Conservation (phyloP, 2,797 vertebrate genomes). For the Acrocephalus scirpaceus region DNA sequence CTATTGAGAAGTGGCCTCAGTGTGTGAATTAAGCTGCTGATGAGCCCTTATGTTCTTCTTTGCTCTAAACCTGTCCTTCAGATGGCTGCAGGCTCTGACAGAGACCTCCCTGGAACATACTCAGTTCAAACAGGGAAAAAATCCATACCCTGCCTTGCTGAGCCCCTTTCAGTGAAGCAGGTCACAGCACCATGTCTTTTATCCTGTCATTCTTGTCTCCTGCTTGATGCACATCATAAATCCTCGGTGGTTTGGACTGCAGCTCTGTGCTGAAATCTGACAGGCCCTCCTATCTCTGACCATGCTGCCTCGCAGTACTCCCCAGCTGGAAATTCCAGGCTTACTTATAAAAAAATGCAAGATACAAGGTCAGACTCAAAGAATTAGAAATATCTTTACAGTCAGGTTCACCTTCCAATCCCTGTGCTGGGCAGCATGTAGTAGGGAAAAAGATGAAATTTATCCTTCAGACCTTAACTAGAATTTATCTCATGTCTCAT, state of each 20-base stretch:
- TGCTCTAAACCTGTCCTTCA: not conserved
- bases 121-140: constrained; percentile 13
- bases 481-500: not conserved
- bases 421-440: not conserved
- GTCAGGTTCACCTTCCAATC: not conserved
- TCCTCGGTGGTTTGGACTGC: constrained; percentile 9
- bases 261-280: not conserved
- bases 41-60: not conserved
- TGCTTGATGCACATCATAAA: constrained; percentile 37
- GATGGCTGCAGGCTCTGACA: not conserved
- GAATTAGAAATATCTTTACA: not conserved
- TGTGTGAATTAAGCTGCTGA: not conserved
- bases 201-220: constrained; percentile 46
- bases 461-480: not conserved
- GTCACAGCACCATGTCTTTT: constrained; percentile 42
- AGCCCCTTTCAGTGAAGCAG: constrained; percentile 28
- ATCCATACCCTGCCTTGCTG: constrained; percentile 22
- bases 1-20: not conserved
- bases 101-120: constrained; percentile 24
- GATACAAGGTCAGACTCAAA: not conserved
- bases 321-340: not conserved
- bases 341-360: not conserved
- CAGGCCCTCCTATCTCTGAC: not conserved
- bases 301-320: not conserved
- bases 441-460: not conserved